Percentiles rank a stretch among this genome's conserved stretches.
Evolutionary conservation across 2,797 vertebrate species (phyloP).

Genomic region (Oreochromis mossambicus): DNA sequence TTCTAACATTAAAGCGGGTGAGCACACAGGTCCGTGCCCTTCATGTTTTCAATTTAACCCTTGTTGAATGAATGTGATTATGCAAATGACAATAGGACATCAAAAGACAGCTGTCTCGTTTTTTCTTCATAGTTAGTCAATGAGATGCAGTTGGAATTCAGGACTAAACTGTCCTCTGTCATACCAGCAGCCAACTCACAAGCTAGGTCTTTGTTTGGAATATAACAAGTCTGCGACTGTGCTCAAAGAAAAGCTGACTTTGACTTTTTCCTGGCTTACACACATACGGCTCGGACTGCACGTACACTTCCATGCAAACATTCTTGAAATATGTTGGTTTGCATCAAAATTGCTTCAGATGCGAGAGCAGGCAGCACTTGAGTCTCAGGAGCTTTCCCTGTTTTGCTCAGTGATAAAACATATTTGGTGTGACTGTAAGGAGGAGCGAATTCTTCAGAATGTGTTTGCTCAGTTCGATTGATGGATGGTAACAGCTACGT

Average conservation of each 20-base stretch:
- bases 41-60: constrained; percentile 19
- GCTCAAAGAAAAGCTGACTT: not conserved
- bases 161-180: not conserved
- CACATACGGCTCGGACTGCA: not conserved
- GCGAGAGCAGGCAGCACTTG: not conserved
- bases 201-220: not conserved
- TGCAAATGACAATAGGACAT: constrained; percentile 26
- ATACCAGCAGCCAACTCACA: not conserved
- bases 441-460: not conserved
- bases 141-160: constrained; percentile 18
- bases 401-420: not conserved
- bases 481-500: not conserved
- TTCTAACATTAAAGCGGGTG: not conserved
- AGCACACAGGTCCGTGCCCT: not conserved
- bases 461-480: not conserved
- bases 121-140: constrained; percentile 7
- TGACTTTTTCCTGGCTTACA: not conserved
- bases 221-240: not conserved
- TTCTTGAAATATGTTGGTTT: not conserved
- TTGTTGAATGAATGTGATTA: constrained; percentile 29
- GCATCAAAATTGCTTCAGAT: not conserved
- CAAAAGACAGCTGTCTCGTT: constrained; percentile 14
- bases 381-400: not conserved
- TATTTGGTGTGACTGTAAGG: not conserved
- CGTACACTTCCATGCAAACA: not conserved